These are phyloP conservation scores for Leptinotarsa juncta DNA, from an alignment of 2,888 invertebrate genomes.

Conservation along the genomic window DNA sequence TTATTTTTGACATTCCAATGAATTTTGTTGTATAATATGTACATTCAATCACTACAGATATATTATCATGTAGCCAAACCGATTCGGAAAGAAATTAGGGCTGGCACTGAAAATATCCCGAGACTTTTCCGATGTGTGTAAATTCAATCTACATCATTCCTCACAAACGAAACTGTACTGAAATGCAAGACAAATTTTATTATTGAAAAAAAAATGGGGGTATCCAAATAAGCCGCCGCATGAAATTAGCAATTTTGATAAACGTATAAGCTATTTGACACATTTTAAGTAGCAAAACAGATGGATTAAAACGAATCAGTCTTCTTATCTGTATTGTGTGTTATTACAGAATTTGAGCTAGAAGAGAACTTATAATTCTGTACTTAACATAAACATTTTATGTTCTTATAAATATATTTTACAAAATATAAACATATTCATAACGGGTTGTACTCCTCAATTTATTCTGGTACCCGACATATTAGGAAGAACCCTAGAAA, in stretches of 20 bases:
- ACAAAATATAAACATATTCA: conserved; percentile 45
- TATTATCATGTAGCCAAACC: too few species aligned
- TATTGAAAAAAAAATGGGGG: neutral
- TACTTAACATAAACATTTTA: conserved; percentile 35
- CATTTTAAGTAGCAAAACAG: conserved; percentile 46
- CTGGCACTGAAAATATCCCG: too few species aligned
- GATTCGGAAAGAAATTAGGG: too few species aligned
- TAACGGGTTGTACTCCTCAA: conserved; percentile 35
- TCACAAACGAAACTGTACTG: neutral
- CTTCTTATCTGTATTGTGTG: conserved; percentile 46
- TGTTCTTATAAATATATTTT: conserved; percentile 42
- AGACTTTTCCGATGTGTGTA: too few species aligned
- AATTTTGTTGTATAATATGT: too few species aligned
- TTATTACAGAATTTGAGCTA: conserved; percentile 45
- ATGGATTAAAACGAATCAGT: conserved; percentile 45
- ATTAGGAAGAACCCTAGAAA: conserved; percentile 40
- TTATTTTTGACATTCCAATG: too few species aligned
- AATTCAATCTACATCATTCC: neutral
- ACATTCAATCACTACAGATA: too few species aligned
- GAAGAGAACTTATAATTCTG: conserved; percentile 38
- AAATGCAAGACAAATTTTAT: conserved; percentile 1
- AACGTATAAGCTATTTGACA: conserved; percentile 53
- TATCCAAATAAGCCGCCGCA: neutral
- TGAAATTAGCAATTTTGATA: neutral
- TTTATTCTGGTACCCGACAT: conserved; percentile 35